Conservation (phyloP, 1,140 invertebrate genomes). For the Megalonaias nervosa region DNA sequence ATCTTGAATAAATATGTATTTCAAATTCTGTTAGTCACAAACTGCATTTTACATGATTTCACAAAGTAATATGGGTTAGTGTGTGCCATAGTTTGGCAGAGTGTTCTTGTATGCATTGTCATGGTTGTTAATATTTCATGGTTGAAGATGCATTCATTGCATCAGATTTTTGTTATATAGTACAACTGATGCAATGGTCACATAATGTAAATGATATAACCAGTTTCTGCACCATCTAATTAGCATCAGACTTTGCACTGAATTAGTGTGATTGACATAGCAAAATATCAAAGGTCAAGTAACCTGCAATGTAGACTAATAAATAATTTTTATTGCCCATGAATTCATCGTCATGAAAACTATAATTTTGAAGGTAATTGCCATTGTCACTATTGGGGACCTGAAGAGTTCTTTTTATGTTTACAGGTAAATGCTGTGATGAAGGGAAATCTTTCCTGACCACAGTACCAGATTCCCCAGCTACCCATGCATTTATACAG, state of each 20-base stretch:
- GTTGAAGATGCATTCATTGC: too few species aligned
- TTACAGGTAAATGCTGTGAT: constrained; percentile 77
- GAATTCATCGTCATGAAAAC: not conserved
- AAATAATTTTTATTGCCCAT: not conserved
- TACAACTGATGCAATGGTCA: too few species aligned
- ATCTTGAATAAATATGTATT: too few species aligned
- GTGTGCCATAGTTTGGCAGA: too few species aligned
- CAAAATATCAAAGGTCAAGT: not conserved
- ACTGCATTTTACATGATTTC: too few species aligned
- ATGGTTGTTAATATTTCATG: too few species aligned
- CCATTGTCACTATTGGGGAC: not conserved
- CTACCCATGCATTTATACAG: constrained; percentile 71
- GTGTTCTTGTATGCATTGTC: too few species aligned
- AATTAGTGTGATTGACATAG: not conserved
- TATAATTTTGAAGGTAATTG: not conserved
- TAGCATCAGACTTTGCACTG: not conserved
- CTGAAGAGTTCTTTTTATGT: constrained; percentile 3
- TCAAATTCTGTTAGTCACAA: too few species aligned
- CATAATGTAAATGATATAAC: too few species aligned
- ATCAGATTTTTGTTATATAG: too few species aligned
- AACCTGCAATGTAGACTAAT: not conserved
- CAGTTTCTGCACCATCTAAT: not conserved
- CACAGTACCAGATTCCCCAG: constrained; percentile 80
- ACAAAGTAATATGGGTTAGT: too few species aligned
- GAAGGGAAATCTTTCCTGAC: constrained; percentile 81